These are phyloP conservation scores for Platalea minor DNA, from an alignment of 2,797 vertebrate species.

Conservation along the genomic window DNA sequence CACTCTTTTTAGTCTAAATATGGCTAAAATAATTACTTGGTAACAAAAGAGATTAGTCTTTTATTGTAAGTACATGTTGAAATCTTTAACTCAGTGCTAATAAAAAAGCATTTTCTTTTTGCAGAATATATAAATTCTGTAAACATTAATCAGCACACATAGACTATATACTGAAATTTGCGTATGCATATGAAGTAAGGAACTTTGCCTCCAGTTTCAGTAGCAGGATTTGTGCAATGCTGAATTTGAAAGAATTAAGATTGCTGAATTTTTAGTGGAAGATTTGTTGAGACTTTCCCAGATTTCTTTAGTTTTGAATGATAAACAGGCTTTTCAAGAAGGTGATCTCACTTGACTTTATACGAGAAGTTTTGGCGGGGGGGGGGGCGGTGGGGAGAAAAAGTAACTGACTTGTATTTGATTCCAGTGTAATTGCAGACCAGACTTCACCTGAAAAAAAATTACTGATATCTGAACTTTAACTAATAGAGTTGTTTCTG, in stretches of 20 bases:
- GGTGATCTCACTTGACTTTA: neutral
- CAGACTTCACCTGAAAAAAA: neutral
- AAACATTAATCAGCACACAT: neutral
- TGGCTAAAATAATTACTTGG: neutral
- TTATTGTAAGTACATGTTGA: neutral
- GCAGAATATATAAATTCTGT: neutral
- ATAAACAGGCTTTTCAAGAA: neutral
- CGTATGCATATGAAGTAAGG: neutral
- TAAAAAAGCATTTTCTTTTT: neutral
- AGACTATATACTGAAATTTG: neutral
- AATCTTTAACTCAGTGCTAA: neutral
- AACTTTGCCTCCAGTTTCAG: slow-evolving; percentile 13
- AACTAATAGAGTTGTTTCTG: neutral
- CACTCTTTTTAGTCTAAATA: neutral
- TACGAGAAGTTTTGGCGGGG: neutral
- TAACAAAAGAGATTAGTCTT: neutral
- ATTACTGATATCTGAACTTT: neutral
- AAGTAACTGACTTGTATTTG: neutral
- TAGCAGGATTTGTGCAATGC: neutral
- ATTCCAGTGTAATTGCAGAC: neutral
- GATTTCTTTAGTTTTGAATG: neutral
- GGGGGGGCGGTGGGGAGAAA: neutral
- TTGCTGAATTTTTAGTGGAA: neutral
- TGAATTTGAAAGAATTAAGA: neutral
- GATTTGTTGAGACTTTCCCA: neutral